Evolutionary conservation across 92 coral and sea anemone species (phyloP).

Genomic region (Palythoa heliodiscus): DNA sequence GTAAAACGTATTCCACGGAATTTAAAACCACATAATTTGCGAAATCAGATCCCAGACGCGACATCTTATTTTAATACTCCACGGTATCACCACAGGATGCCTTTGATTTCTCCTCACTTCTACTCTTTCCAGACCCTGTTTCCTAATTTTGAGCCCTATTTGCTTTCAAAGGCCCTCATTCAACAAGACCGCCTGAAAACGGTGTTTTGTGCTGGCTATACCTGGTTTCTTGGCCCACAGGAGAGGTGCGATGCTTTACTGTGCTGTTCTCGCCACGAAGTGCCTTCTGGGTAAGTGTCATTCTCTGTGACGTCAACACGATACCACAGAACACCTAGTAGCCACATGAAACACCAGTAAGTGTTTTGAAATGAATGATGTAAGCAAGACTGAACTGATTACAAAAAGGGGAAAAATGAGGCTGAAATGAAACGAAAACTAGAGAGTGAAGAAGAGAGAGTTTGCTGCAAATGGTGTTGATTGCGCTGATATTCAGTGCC

Average conservation of each 20-base stretch:
- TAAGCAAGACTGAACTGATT: background rate
- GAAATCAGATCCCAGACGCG: too few relatives aligned
- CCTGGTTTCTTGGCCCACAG: conserved; percentile 78
- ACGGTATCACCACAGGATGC: too few relatives aligned
- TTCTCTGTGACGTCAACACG: conserved; percentile 66
- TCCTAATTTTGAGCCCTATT: too few relatives aligned
- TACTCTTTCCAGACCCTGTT: too few relatives aligned
- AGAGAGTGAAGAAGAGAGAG: too few relatives aligned
- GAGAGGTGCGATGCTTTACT: conserved; percentile 65
- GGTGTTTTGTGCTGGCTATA: background rate
- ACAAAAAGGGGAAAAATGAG: background rate
- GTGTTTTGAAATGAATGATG: background rate
- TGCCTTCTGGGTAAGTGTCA: conserved; percentile 94
- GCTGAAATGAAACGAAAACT: background rate
- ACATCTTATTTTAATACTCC: too few relatives aligned
- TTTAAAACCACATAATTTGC: too few relatives aligned
- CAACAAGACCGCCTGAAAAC: background rate
- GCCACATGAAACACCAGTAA: background rate
- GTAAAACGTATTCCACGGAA: too few relatives aligned
- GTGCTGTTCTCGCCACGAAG: conserved; percentile 70
- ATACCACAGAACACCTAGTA: conserved; percentile 68
- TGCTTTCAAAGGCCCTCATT: background rate
- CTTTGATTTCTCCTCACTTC: too few relatives aligned
- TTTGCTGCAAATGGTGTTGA: too few relatives aligned
- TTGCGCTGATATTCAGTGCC: too few relatives aligned